A percentile compares a stretch with the other conserved stretches of the same genome.
phyloP scores from a whole-genome alignment of 2,113 vertebrate genomes.

The Epinephelus cyanopodus region DNA sequence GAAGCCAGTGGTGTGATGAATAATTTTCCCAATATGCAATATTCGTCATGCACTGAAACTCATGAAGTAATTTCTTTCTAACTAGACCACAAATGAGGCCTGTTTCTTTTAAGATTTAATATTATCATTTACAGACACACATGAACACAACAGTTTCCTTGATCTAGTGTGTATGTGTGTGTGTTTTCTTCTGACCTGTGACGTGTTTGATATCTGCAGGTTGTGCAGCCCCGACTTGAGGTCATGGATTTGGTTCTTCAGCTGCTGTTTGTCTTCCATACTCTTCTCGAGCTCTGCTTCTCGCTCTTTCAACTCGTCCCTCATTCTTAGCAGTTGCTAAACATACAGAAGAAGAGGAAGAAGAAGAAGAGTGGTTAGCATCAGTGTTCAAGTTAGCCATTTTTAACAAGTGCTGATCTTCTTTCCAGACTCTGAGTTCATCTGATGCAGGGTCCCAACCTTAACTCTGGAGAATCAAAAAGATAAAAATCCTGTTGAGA shows the following conservation, averaged over 20 bases:
- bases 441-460: not conserved
- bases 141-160: not conserved
- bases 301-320: constrained; percentile 88
- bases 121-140: constrained; percentile 13
- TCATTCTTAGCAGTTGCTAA: constrained; percentile 89
- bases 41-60: constrained; percentile 48
- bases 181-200: not conserved
- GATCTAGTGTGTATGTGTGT: not conserved
- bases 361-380: not conserved
- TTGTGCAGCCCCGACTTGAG: constrained; percentile 75
- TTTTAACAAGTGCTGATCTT: not conserved
- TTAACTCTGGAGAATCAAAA: constrained; percentile 21
- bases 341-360: constrained; percentile 44
- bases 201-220: not conserved
- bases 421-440: not conserved
- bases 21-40: constrained; percentile 43
- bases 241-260: constrained; percentile 85
- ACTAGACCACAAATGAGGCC: constrained; percentile 48
- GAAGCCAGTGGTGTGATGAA: constrained; percentile 23
- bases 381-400: not conserved
- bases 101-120: not conserved
- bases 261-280: constrained; percentile 86
- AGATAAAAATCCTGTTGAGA: not conserved
- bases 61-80: constrained; percentile 49
- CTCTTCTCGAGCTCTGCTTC: constrained; percentile 88